Evolutionary conservation across 2,113 vertebrate species (phyloP).

Genomic region (Scomber japonicus): DNA sequence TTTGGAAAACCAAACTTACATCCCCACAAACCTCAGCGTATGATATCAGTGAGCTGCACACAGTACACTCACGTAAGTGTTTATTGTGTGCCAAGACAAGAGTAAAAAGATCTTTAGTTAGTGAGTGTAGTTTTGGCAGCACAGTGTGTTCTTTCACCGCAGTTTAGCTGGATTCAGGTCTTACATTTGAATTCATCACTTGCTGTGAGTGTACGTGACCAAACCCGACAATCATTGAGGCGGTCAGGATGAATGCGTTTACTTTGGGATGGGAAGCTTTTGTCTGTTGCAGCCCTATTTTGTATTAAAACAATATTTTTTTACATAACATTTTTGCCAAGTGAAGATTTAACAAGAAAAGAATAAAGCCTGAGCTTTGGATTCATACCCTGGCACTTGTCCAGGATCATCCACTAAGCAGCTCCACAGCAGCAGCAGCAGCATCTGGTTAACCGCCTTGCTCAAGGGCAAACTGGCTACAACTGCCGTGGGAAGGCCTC

Average conservation of each 20-base stretch:
- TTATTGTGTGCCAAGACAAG: not conserved
- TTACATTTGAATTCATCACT: conserved; percentile 3
- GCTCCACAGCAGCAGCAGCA: conserved; percentile 40
- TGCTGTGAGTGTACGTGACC: not conserved
- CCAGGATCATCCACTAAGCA: conserved; percentile 7
- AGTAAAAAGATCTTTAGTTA: not conserved
- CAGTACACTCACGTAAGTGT: not conserved
- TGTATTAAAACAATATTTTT: conserved; percentile 22
- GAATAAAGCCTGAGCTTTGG: conserved; percentile 5
- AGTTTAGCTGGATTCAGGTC: not conserved
- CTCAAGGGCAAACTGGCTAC: conserved; percentile 52
- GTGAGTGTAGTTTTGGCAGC: not conserved
- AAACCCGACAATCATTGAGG: not conserved
- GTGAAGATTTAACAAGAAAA: conserved; percentile 19
- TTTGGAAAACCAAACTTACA: no score
- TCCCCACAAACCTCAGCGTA: no score
- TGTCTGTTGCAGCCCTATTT: not conserved
- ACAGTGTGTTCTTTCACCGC: conserved; percentile 7
- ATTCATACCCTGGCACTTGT: conserved; percentile 15
- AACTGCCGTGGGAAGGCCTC: not conserved
- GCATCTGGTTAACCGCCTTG: conserved; percentile 46
- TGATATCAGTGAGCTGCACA: no score
- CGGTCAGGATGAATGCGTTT: conserved; percentile 8
- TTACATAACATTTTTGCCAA: not conserved
- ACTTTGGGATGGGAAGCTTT: not conserved